Conservation (phyloP, 2,113 vertebrate genomes). For the Natator depressus region DNA sequence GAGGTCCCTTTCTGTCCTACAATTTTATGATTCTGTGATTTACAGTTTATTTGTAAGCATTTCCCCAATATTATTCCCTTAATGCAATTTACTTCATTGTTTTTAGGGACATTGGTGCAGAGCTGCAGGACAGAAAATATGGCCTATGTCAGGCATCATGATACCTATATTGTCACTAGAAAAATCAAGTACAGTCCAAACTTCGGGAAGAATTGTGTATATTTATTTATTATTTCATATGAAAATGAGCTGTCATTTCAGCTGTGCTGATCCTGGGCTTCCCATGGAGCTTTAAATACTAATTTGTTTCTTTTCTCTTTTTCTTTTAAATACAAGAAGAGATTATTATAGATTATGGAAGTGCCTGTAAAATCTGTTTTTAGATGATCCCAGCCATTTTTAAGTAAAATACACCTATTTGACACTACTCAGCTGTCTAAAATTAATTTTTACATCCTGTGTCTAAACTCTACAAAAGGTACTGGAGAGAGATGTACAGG, state of each 20-base stretch:
- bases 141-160: background rate
- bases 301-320: background rate
- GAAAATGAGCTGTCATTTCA: background rate
- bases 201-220: background rate
- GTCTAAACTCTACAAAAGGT: background rate
- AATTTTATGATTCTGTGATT: no score
- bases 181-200: background rate
- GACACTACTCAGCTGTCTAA: background rate
- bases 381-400: background rate
- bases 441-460: background rate
- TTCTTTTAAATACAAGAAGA: background rate
- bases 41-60: rapidly evolving
- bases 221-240: background rate
- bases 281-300: background rate
- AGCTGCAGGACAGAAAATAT: rapidly evolving
- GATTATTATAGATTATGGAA: background rate
- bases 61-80: background rate
- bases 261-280: background rate
- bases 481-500: background rate
- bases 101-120: rapidly evolving
- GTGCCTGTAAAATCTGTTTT: background rate
- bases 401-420: background rate
- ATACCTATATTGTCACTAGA: background rate
- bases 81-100: background rate
- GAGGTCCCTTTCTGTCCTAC: no score